A percentile compares a stretch with the other conserved stretches of the same genome.
Evolutionary conservation across 1,140 invertebrate species (phyloP).

Genomic region (Hyphantria cunea): DNA sequence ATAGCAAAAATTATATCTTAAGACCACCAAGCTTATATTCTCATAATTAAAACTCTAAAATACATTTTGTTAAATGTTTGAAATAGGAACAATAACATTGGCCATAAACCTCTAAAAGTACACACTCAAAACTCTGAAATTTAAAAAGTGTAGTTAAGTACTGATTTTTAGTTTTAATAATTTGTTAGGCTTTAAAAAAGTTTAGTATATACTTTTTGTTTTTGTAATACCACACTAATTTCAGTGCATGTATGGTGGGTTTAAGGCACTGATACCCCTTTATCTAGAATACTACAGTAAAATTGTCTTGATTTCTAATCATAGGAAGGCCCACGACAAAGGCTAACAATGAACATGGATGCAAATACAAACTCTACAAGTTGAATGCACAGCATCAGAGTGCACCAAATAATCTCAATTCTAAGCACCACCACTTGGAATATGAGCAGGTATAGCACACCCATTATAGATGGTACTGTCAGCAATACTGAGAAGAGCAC

Average conservation of each 20-base stretch:
- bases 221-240: slow-evolving; percentile 6
- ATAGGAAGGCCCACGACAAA: slow-evolving; percentile 85
- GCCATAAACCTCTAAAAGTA: too few relatives aligned
- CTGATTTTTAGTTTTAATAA: too few relatives aligned
- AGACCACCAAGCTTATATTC: too few relatives aligned
- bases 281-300: too few relatives aligned
- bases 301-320: slow-evolving; percentile 45
- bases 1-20: too few relatives aligned
- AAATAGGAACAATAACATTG: not conserved
- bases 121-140: too few relatives aligned
- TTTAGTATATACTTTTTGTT: not conserved
- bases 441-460: slow-evolving; percentile 90
- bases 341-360: slow-evolving; percentile 87
- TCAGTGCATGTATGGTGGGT: slow-evolving; percentile 9
- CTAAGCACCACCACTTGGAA: slow-evolving; percentile 93
- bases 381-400: slow-evolving; percentile 90
- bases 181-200: too few relatives aligned
- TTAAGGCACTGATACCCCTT: slow-evolving; percentile 8
- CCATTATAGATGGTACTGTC: slow-evolving; percentile 90
- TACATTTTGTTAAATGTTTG: not conserved
- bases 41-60: not conserved
- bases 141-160: too few relatives aligned
- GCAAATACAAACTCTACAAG: slow-evolving; percentile 89
- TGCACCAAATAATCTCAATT: slow-evolving; percentile 92
- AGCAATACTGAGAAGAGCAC: slow-evolving; percentile 91